These are phyloP conservation scores for Scaptodrosophila lebanonensis DNA, from an alignment of 1,140 invertebrate species.

Conservation along the genomic window DNA sequence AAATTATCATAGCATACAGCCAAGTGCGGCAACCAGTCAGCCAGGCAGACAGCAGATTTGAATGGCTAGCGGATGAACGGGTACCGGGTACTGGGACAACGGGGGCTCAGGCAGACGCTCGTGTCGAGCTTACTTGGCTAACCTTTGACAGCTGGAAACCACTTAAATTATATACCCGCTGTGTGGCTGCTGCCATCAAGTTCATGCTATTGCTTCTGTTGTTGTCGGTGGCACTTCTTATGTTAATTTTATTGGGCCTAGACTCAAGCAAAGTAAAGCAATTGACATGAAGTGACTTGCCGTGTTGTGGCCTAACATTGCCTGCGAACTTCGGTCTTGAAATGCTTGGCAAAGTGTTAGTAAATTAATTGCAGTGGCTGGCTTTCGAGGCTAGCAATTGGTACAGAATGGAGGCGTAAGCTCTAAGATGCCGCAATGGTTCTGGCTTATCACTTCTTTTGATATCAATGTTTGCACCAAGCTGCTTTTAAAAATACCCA, in stretches of 20 bases:
- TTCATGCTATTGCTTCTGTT: neutral
- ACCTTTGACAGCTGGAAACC: constrained; percentile 73
- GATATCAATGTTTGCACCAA: no score
- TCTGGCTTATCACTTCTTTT: no score
- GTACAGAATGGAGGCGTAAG: no score
- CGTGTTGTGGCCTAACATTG: constrained; percentile 17
- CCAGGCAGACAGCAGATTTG: no score
- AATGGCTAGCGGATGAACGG: no score
- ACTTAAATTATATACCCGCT: constrained; percentile 71
- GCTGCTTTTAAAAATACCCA: no score
- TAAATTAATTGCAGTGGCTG: constrained; percentile 43
- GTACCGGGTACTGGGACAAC: no score
- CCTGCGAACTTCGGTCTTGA: constrained; percentile 5
- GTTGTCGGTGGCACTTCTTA: constrained; percentile 40
- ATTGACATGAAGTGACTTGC: constrained; percentile 62
- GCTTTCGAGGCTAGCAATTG: neutral
- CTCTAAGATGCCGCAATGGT: no score
- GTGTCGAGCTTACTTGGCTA: constrained; percentile 7
- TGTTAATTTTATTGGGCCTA: constrained; percentile 63
- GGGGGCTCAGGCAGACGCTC: no score
- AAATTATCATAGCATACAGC: constrained; percentile 44
- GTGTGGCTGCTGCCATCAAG: constrained; percentile 22
- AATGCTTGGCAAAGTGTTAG: constrained; percentile 29
- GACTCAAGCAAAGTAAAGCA: constrained; percentile 44
- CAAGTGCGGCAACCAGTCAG: neutral